phyloP scores from a whole-genome alignment of 2,888 invertebrate species.

The Heliconius erato region DNA sequence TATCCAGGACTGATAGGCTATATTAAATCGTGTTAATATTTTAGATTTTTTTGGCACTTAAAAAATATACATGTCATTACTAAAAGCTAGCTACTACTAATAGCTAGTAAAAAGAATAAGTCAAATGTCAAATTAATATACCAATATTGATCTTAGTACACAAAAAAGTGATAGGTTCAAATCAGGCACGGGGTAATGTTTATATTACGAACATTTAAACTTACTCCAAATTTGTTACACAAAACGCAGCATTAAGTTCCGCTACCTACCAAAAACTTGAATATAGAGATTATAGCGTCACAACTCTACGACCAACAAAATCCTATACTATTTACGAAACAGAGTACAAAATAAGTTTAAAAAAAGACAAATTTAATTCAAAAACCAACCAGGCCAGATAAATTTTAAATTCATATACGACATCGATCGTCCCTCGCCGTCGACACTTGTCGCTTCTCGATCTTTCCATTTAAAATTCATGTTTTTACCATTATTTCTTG shows the following conservation, averaged over 20 bases:
- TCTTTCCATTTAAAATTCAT: slow-evolving; percentile 8
- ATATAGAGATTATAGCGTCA: neutral
- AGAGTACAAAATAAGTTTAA: neutral
- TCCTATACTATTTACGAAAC: neutral
- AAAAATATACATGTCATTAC: too few relatives aligned
- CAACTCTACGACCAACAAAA: neutral
- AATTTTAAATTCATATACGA: slow-evolving; percentile 8
- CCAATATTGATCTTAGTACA: too few relatives aligned
- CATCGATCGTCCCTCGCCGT: neutral
- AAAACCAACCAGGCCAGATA: neutral
- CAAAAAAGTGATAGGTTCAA: neutral
- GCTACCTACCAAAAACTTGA: neutral
- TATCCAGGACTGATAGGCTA: too few relatives aligned
- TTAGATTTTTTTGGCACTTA: too few relatives aligned
- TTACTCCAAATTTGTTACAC: neutral
- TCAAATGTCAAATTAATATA: too few relatives aligned
- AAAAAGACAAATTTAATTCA: neutral
- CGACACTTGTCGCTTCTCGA: neutral
- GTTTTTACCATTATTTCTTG: slow-evolving; percentile 2
- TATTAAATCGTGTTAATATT: too few relatives aligned
- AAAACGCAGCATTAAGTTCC: neutral
- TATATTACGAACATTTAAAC: too few relatives aligned
- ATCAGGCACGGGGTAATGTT: too few relatives aligned
- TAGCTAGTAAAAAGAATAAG: too few relatives aligned
- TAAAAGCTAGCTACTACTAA: too few relatives aligned